These are phyloP conservation scores for Stomorhina lunata DNA, from an alignment of 2,888 invertebrate genomes.

Conservation along the genomic window DNA sequence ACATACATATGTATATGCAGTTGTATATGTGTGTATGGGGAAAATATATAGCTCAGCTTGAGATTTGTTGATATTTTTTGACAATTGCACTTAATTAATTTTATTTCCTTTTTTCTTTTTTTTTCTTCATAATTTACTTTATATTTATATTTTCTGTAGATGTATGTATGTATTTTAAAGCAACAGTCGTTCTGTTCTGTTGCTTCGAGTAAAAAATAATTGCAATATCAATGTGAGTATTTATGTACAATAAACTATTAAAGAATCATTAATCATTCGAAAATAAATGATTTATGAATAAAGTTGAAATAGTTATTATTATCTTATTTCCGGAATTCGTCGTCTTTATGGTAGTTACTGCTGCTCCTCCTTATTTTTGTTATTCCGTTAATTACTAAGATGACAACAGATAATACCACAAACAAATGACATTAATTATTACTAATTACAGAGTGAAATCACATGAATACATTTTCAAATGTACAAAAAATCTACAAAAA, in stretches of 20 bases:
- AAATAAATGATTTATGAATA: slow-evolving; percentile 56
- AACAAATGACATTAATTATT: slow-evolving; percentile 44
- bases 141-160: no score
- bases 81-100: slow-evolving; percentile 30
- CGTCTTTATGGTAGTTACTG: neutral
- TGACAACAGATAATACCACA: slow-evolving; percentile 51
- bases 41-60: slow-evolving; percentile 42
- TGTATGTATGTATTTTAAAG: no score
- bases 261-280: slow-evolving; percentile 58
- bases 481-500: neutral
- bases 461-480: neutral
- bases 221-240: neutral
- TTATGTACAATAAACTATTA: slow-evolving; percentile 25
- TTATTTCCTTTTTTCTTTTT: neutral
- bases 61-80: slow-evolving; percentile 26
- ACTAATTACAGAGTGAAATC: slow-evolving; percentile 32
- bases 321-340: slow-evolving; percentile 32
- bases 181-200: no score
- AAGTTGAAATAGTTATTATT: slow-evolving; percentile 55
- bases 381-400: slow-evolving; percentile 59
- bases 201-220: neutral
- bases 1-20: neutral
- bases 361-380: neutral
- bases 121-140: no score
- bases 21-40: no score